Percentiles rank a stretch among this genome's conserved stretches.
Conservation (phyloP, 1,140 invertebrate genomes). For the Acromyrmex heyeri region DNA sequence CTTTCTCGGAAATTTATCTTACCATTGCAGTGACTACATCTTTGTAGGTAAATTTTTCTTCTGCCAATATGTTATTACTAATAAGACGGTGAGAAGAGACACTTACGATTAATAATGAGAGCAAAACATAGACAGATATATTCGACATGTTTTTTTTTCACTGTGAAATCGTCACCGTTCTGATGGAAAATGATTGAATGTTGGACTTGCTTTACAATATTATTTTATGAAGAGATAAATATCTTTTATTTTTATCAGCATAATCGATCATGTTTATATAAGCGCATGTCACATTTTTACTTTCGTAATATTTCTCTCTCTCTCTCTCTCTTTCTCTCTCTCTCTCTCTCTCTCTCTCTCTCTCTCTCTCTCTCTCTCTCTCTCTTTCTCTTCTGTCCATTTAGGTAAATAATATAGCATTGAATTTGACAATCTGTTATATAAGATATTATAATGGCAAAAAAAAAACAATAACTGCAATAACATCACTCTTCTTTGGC, state of each 20-base stretch:
- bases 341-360: background rate
- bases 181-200: background rate
- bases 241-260: background rate
- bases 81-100: background rate
- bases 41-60: background rate
- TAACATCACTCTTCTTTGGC: background rate
- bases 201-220: background rate
- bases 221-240: background rate
- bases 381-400: constrained; percentile 8
- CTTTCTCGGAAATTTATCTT: background rate
- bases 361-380: no score
- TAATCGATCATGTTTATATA: constrained; percentile 16
- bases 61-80: background rate
- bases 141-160: constrained; percentile 12
- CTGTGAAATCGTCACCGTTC: background rate
- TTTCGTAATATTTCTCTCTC: background rate
- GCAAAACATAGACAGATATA: background rate
- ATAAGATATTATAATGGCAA: background rate
- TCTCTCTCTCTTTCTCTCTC: background rate
- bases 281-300: background rate
- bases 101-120: constrained; percentile 3
- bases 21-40: constrained; percentile 52
- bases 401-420: constrained; percentile 8
- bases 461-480: constrained; percentile 10
- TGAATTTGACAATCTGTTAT: constrained; percentile 4